phyloP scores from a whole-genome alignment of 2,113 vertebrate species.

The Calonectris borealis region DNA sequence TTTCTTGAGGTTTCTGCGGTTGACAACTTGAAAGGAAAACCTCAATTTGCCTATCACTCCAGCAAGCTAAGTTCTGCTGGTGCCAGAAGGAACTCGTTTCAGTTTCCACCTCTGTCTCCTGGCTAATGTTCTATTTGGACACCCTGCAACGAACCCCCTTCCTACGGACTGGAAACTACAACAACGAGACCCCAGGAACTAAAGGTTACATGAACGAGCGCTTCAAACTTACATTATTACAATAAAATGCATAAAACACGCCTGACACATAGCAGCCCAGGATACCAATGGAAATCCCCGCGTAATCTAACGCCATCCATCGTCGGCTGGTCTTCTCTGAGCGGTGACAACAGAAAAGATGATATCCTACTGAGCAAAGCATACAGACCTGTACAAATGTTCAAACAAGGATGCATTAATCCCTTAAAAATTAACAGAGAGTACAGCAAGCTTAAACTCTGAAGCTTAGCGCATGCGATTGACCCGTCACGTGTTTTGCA shows the following conservation, averaged over 20 bases:
- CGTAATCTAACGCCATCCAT: conserved; percentile 95
- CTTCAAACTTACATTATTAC: conserved; percentile 84
- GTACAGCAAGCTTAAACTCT: neutral
- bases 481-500: rapidly evolving
- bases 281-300: conserved; percentile 91
- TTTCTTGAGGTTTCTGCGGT: neutral
- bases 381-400: conserved; percentile 83
- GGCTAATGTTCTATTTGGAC: neutral
- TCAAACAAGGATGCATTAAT: neutral
- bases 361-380: conserved; percentile 93
- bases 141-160: neutral
- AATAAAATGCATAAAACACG: conserved; percentile 97
- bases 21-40: neutral
- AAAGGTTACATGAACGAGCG: neutral
- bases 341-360: conserved; percentile 93
- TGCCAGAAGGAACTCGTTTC: neutral
- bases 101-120: neutral
- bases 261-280: conserved; percentile 94
- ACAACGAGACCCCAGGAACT: neutral
- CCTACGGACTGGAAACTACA: rapidly evolving
- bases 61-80: neutral
- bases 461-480: rapidly evolving
- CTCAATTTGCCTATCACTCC: neutral
- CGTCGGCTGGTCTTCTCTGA: conserved; percentile 93
- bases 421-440: neutral